Evolutionary conservation across 2,888 invertebrate species (phyloP), one percentile per base, ranked within the genome.

Genomic region (Anthophora plumipes): DNA sequence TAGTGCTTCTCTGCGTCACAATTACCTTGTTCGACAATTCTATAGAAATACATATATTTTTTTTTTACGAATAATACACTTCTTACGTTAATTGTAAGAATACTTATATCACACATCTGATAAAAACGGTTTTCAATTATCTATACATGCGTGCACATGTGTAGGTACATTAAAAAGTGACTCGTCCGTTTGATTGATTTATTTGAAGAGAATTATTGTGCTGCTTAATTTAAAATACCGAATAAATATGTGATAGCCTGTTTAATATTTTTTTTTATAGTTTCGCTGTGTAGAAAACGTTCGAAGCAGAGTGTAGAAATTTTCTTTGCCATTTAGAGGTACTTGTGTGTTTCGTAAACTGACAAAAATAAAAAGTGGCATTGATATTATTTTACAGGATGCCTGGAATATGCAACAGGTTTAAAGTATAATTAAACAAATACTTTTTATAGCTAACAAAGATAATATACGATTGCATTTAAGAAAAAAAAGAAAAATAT

Each of bases 371-470:
- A 87, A 83, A 81, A 71, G 17, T 50, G 71, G 81, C 77, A 85
- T 57, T 87, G 77, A 81, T 87, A 83, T 84, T 85, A 52, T 87
- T 87, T 87, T 87, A 70, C 87, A 87, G 87, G 82, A 84, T 87
- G 77, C 84, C 87, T 81, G 87, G 79, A 87, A 85, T 87, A 87
- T 87, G 79, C 77, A 77, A 87, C 79, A 87, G 74, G 77, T 85
- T 84, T 84, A 87, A 87, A 87, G 84, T 85, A 78, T 85, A 87
- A 80, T 69, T 80, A 84, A 82, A 84, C 68, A 57, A 85, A 39
- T 71, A 75, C 59, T 55, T 83, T 73, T 77, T 77, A 60, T 80
- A 85, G 71, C 20, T 70, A 70, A 61, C 39, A 67, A 22, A 54
- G 25, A 70, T 64, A 67, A 77, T 41, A 31, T 17, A 59, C 61